Base-by-base conservation (phyloP, 2,113 vertebrate genomes). In the Hippopotamus amphibius region DNA sequence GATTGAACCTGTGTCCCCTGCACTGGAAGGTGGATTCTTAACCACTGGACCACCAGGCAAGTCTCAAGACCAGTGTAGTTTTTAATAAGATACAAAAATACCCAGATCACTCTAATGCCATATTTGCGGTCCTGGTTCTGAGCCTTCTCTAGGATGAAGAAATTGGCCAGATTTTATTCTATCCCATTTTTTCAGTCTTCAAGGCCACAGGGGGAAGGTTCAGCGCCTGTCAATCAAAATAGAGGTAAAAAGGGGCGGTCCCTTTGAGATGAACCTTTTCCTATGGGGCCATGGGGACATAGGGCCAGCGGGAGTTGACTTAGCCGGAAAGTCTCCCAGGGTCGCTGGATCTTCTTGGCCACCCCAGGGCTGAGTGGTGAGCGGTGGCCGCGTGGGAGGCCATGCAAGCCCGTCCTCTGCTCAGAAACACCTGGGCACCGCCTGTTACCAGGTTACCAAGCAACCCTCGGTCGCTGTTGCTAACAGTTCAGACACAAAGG, bases 371-470 rank as follows among this genome's bases (percentile, higher is more conserved):
- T 46, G 66, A 57, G 14, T 30, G 46, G 61, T 5, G 0, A 14
- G 33, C 5, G 0, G 24, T 61, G 66, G 3, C 65, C 7, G 17
- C 3, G 43, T 55, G 41, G 80, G 95, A 59, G 82, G 77, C 50
- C 21, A 59, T 7, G 6, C 9, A 1, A 3, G 4, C 37, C 72
- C 9, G 16, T 74, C 26, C 43, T 90, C 43, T 46, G 76, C 66
- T 85, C 14, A 6, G 46, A 43, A 76, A 48, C 63, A n/a, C 72
- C 57, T 2, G 12, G 93, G 66, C 88, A n/a, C 8, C 15, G 24
- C 93, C n/a, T 4, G 17, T 95, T 83, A 61, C 77, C 46, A 8
- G 92, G 97, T 94, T 97, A 68, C 96, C 72, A 89, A 33, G 97
- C 93, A 95, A 59, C 92, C 55, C 79, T 46, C 37, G 0, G 43